Evolutionary conservation across 2,113 vertebrate genomes (phyloP).

Genomic region (Aldabrachelys gigantea): DNA sequence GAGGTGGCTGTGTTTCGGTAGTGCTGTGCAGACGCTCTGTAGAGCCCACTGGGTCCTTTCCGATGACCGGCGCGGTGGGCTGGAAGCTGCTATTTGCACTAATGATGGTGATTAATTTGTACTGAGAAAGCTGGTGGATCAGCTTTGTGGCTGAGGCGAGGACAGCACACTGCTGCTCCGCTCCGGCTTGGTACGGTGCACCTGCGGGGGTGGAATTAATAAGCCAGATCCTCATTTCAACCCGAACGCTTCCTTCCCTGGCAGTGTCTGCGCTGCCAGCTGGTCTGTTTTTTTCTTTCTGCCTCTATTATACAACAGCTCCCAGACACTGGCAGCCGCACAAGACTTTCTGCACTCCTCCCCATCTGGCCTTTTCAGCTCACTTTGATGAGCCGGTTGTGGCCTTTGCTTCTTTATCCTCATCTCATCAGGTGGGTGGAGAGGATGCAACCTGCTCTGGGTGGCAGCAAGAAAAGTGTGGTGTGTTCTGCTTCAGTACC

Average conservation of each 20-base stretch:
- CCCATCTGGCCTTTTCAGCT: neutral
- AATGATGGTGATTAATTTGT: neutral
- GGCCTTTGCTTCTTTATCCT: neutral
- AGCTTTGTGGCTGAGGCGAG: neutral
- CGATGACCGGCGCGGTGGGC: neutral
- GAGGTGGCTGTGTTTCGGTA: neutral
- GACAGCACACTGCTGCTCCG: neutral
- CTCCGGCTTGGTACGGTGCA: neutral
- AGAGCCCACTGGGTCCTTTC: neutral
- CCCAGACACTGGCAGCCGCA: slow-evolving; percentile 37
- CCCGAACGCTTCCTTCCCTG: slow-evolving; percentile 65
- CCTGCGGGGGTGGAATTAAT: slow-evolving; percentile 68
- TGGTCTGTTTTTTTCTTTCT: slow-evolving; percentile 61
- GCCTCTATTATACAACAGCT: slow-evolving; percentile 51
- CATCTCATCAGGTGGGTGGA: accelerated
- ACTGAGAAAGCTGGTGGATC: neutral
- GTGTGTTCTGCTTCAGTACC: neutral
- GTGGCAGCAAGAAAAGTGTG: neutral
- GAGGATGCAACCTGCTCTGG: accelerated
- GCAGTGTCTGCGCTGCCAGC: slow-evolving; percentile 65
- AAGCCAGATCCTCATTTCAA: slow-evolving; percentile 69
- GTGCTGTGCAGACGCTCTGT: neutral
- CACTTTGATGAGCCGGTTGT: neutral
- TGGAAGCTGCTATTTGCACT: accelerated
- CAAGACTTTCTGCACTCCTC: neutral